phyloP scores from a whole-genome alignment of 1,140 invertebrate species.

The Chlorops oryzae region DNA sequence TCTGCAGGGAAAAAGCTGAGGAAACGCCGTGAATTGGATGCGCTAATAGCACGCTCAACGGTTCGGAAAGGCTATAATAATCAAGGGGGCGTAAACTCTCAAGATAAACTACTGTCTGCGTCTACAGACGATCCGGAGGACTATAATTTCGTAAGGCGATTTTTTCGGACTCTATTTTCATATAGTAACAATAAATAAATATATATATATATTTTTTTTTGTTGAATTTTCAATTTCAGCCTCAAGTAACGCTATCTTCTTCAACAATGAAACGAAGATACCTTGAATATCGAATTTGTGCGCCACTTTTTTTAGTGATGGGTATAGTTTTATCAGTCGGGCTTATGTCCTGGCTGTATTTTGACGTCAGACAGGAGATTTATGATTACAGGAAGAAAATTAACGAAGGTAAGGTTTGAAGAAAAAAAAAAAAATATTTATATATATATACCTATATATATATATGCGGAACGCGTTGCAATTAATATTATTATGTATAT shows the following conservation, averaged over 20 bases:
- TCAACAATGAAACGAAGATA: constrained; percentile 34
- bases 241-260: constrained; percentile 24
- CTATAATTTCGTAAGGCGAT: constrained; percentile 42
- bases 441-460: no score
- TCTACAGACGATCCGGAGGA: constrained; percentile 50
- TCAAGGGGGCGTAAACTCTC: constrained; percentile 26
- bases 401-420: constrained; percentile 37
- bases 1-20: constrained; percentile 51
- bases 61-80: constrained; percentile 12
- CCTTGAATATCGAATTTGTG: constrained; percentile 32
- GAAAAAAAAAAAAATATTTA: no score
- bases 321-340: constrained; percentile 28
- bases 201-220: background rate
- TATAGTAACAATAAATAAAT: background rate
- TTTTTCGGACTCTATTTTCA: constrained; percentile 7
- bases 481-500: background rate
- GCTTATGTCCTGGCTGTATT: constrained; percentile 43
- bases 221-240: constrained; percentile 7
- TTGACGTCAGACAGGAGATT: constrained; percentile 41
- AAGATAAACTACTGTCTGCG: constrained; percentile 48
- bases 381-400: constrained; percentile 41
- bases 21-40: constrained; percentile 51
- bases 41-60: constrained; percentile 45
- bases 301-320: constrained; percentile 31
- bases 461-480: no score